Percentiles rank a stretch among this genome's conserved stretches.
phyloP scores from a whole-genome alignment of 2,888 invertebrate species.

The Stratiomys singularior region DNA sequence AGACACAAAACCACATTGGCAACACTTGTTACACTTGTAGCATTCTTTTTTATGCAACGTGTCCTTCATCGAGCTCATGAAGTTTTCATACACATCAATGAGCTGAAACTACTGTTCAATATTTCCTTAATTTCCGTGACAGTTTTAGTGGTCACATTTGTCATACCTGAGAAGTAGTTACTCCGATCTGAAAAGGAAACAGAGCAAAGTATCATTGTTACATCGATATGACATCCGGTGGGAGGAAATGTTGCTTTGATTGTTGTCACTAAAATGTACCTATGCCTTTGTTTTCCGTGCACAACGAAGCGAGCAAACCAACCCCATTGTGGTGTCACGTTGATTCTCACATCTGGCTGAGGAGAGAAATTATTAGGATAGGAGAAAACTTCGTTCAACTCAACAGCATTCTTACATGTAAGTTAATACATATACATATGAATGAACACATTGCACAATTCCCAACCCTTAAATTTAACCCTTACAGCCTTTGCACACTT shows the following conservation, averaged over 20 bases:
- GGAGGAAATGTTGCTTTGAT: constrained; percentile 32
- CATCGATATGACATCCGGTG: constrained; percentile 42
- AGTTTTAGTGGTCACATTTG: constrained; percentile 44
- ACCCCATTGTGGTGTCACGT: constrained; percentile 20
- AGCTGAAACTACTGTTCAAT: constrained; percentile 14
- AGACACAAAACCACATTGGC: background rate
- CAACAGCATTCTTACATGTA: background rate
- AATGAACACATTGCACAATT: constrained; percentile 4
- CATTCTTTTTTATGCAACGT: too few relatives aligned
- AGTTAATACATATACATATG: background rate
- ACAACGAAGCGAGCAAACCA: background rate
- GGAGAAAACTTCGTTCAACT: background rate
- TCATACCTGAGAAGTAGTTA: constrained; percentile 17
- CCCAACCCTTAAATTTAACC: background rate
- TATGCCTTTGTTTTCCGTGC: background rate
- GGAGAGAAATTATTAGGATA: constrained; percentile 8
- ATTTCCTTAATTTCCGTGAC: constrained; percentile 44
- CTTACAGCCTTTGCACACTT: constrained; percentile 26
- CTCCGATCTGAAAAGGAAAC: constrained; percentile 25
- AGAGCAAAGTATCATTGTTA: constrained; percentile 40
- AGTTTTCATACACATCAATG: constrained; percentile 28
- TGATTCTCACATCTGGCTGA: constrained; percentile 24
- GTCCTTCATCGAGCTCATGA: background rate
- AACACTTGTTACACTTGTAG: background rate
- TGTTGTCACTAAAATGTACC: background rate